Evolutionary conservation across 2,797 vertebrate species (phyloP).

Genomic region (Gobio occitaniae): DNA sequence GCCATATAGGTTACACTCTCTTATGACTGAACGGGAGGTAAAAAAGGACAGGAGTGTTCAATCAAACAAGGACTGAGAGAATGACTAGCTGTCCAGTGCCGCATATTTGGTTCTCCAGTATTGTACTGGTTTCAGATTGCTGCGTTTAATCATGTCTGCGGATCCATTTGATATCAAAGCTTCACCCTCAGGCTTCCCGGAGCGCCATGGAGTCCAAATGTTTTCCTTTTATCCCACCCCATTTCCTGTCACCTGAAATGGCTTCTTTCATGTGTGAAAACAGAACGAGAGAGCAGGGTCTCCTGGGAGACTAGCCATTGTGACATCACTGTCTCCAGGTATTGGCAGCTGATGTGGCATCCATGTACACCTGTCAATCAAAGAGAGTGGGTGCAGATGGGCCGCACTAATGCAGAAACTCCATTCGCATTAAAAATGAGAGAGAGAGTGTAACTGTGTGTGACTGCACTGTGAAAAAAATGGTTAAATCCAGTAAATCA

Average conservation of each 20-base stretch:
- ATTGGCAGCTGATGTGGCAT: constrained; percentile 77
- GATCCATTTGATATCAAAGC: constrained; percentile 82
- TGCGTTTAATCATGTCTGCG: constrained; percentile 81
- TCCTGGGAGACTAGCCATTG: constrained; percentile 78
- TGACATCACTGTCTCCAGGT: constrained; percentile 80
- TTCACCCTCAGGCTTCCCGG: constrained; percentile 74
- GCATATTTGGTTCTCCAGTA: constrained; percentile 59
- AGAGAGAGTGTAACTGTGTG: constrained; percentile 17
- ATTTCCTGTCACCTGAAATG: constrained; percentile 83
- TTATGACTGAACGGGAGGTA: constrained; percentile 8
- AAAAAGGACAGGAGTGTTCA: constrained; percentile 10
- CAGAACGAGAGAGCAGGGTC: constrained; percentile 67
- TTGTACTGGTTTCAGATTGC: constrained; percentile 67
- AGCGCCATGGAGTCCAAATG: constrained; percentile 72
- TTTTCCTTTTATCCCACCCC: constrained; percentile 81
- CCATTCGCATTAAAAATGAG: constrained; percentile 37
- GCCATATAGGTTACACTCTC: background rate
- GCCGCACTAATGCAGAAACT: constrained; percentile 37
- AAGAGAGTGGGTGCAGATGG: constrained; percentile 69
- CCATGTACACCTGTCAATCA: constrained; percentile 82
- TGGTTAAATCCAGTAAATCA: background rate
- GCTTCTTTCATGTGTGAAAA: constrained; percentile 84
- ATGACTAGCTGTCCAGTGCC: constrained; percentile 46
- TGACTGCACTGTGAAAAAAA: background rate
- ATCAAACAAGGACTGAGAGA: constrained; percentile 38